Percentiles rank a stretch among this genome's conserved stretches.
Conservation (phyloP, 2,888 invertebrate species). For the Andrena trimmerana region DNA sequence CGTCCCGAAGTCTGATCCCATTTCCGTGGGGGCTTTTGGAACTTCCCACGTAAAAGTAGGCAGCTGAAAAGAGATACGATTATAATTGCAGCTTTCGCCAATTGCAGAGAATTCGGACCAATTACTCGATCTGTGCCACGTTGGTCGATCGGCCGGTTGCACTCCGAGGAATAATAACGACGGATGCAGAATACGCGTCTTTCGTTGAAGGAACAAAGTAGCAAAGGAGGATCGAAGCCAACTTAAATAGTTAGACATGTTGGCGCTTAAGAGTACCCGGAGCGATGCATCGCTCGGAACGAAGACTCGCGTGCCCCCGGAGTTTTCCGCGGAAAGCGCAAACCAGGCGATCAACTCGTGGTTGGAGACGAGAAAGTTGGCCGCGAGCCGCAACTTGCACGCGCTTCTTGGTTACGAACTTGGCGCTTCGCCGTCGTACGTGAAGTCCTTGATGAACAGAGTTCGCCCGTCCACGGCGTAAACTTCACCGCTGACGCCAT, state of each 20-base stretch:
- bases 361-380: constrained; percentile 32
- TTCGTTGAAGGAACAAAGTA: constrained; percentile 37
- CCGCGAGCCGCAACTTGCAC: not conserved
- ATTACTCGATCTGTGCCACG: constrained; percentile 4
- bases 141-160: constrained; percentile 6
- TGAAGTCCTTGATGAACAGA: constrained; percentile 94
- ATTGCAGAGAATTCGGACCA: not conserved
- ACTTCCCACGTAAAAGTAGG: constrained; percentile 95
- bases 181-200: not conserved
- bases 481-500: constrained; percentile 94
- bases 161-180: too few species aligned
- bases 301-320: not conserved
- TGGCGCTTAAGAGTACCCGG: too few species aligned
- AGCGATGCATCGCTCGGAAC: too few species aligned
- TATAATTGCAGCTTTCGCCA: constrained; percentile 14
- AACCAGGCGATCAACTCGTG: constrained; percentile 12
- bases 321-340: not conserved
- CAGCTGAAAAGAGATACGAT: constrained; percentile 87
- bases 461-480: constrained; percentile 96
- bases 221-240: constrained; percentile 5
- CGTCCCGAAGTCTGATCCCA: constrained; percentile 92
- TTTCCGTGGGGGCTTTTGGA: constrained; percentile 89
- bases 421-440: constrained; percentile 96
- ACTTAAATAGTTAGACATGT: too few species aligned
- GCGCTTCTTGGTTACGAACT: constrained; percentile 86